Evolutionary conservation across 2,113 vertebrate species (phyloP), one percentile per base, ranked within the genome.

Genomic region (Dasypus novemcinctus): DNA sequence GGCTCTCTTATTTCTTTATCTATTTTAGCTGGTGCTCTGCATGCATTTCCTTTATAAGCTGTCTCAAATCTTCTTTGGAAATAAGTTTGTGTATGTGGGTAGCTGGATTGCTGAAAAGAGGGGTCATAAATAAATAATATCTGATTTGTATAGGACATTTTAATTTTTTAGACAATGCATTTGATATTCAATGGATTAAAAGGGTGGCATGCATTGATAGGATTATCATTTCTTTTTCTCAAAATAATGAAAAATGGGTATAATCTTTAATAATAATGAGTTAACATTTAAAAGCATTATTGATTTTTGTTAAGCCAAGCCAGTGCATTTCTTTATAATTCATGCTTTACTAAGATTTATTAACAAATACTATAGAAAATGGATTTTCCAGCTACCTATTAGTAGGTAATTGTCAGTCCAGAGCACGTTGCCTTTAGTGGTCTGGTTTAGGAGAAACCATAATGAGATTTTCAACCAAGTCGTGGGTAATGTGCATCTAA

Each of bases 271-370:
- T 96, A 94, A 86, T 97, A 94, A 97, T 97, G 93, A 96, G 92
- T 72, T 96, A 96, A 83, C 94, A 80, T 97, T 97, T 97, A 96
- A 97, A 97, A 92, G 79, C 80, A 66, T 87, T 97, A 97, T 97
- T 97, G 96, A 98, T 98, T 97, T 90, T 72, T 95, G 85, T 81
- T 83, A 85, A 54, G 79, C 49, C 20, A 94, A 96, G 95, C 84
- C 87, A 61, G 82, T 46, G 33, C 46, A 88, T 96, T 97, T 97
- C 91, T 97, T 98, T 97, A 93, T 89, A 96, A 96, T 96, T 93
- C 89, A 94, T 93, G 91, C 79, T 96, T 96, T 97, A 96, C 94
- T 87, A 95, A 96, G 96, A 97, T 97, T 96, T 96, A 98, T 97
- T 91, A 97, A 97, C 80, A 95, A 95, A 82, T 93, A 83, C 2